Evolutionary conservation across 2,888 invertebrate genomes (phyloP), one percentile per base, ranked within the genome.

Genomic region (Cryptops parisi): DNA sequence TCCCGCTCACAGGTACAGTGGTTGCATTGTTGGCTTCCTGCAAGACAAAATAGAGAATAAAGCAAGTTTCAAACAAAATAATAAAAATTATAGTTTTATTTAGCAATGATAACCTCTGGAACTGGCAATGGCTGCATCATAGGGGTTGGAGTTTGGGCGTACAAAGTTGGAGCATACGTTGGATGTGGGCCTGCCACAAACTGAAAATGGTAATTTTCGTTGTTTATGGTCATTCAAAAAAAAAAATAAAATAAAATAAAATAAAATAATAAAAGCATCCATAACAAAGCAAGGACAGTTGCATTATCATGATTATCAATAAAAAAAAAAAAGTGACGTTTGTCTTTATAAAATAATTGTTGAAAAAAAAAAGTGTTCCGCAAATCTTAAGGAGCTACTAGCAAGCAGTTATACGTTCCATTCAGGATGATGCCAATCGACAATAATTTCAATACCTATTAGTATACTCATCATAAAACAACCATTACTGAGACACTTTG

Each of bases 21-120:
- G 57, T 52, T 52, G 52, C 55, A 55, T 55, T 58, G 50, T 58
- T 58, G 21, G 56, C 54, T 47, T 60, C 60, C 57, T 58, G 47
- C 6, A 49, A 17, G 24, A 27, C 23, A 52, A 22, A 45, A 40
- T n/a, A n/a, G n/a, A n/a, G n/a, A n/a, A n/a, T n/a, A n/a, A n/a
- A n/a, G n/a, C n/a, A n/a, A n/a, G n/a, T n/a, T n/a, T n/a, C n/a
- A n/a, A n/a, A n/a, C n/a, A n/a, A n/a, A n/a, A n/a, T 40, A 40
- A 41, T 19, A 41, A 41, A 5, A 41, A 41, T 3, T 41, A 5
- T 22, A 5, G 23, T 45, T 45, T 45, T 12, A 3, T 45, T 21
- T 21, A 47, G 15, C 45, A 22, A 45, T 21, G n/a, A 15, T 50
- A 38, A 55, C 55, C 54, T 56, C 56, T 33, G 54, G 24, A 12